Conservation (phyloP, 2,888 invertebrate genomes). For the Deilephila porcellus region DNA sequence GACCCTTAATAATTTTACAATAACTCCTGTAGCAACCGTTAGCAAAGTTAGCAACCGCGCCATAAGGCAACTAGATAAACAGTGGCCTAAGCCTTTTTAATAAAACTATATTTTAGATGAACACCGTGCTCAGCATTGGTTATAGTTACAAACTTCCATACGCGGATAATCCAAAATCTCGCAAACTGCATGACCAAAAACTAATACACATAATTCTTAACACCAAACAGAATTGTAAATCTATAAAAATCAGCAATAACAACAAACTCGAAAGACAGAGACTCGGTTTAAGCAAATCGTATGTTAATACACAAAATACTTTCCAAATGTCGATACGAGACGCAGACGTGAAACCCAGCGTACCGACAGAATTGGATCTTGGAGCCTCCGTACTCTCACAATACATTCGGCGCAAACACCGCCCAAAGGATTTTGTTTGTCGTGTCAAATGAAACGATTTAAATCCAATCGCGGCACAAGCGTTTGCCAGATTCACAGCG, state of each 20-base stretch:
- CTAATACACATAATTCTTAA: too few species aligned
- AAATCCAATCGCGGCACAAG: slow-evolving; percentile 50
- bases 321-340: background rate
- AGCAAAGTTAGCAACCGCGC: too few species aligned
- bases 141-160: too few species aligned
- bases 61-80: too few species aligned
- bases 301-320: slow-evolving; percentile 2
- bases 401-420: slow-evolving; percentile 53
- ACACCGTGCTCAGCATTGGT: too few species aligned
- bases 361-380: slow-evolving; percentile 46
- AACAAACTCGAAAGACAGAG: background rate
- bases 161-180: too few species aligned
- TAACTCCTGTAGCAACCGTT: too few species aligned
- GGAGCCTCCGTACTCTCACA: slow-evolving; percentile 44
- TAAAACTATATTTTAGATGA: too few species aligned
- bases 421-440: slow-evolving; percentile 52
- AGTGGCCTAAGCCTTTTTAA: too few species aligned
- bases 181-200: too few species aligned
- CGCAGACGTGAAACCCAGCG: slow-evolving; percentile 37
- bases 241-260: background rate
- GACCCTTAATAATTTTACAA: too few species aligned
- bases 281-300: background rate
- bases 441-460: slow-evolving; percentile 63
- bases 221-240: background rate
- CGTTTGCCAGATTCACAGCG: slow-evolving; percentile 34